Evolutionary conservation across 2,888 invertebrate species (phyloP).

Genomic region (Podotricha telesiphe): DNA sequence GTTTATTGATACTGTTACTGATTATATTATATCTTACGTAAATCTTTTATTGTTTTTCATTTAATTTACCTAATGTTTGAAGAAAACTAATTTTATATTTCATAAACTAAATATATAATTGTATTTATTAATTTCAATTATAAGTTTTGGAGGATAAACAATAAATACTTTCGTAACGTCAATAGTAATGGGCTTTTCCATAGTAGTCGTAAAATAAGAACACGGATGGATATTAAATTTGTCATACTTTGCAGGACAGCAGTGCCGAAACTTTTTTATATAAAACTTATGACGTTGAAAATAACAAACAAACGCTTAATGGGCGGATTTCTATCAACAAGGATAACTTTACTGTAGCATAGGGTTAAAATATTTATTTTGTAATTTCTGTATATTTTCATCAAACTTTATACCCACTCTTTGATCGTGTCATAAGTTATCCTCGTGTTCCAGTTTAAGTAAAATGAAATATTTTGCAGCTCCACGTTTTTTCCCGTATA

Average conservation of each 20-base stretch:
- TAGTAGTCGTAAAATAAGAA: neutral
- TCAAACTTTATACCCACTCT: neutral
- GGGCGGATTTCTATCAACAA: neutral
- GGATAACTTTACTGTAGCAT: neutral
- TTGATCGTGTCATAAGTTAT: neutral
- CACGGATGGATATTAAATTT: neutral
- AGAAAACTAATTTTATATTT: neutral
- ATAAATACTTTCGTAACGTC: neutral
- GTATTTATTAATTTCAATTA: too few relatives aligned
- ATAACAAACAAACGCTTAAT: conserved; percentile 14
- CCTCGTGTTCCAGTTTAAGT: neutral
- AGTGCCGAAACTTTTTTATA: conserved; percentile 2
- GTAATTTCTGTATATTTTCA: neutral
- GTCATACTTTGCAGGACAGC: neutral
- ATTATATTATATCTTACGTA: conserved; percentile 22
- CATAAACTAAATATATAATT: too few relatives aligned
- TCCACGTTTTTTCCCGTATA: too few relatives aligned
- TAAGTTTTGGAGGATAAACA: too few relatives aligned
- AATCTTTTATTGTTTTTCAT: neutral
- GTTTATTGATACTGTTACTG: conserved; percentile 36
- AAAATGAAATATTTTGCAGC: neutral
- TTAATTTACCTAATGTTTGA: neutral
- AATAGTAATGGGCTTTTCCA: neutral
- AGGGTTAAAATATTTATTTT: neutral
- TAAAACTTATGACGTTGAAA: conserved; percentile 2